phyloP scores from a whole-genome alignment of 2,797 vertebrate genomes.

The Gallinago solitaria region DNA sequence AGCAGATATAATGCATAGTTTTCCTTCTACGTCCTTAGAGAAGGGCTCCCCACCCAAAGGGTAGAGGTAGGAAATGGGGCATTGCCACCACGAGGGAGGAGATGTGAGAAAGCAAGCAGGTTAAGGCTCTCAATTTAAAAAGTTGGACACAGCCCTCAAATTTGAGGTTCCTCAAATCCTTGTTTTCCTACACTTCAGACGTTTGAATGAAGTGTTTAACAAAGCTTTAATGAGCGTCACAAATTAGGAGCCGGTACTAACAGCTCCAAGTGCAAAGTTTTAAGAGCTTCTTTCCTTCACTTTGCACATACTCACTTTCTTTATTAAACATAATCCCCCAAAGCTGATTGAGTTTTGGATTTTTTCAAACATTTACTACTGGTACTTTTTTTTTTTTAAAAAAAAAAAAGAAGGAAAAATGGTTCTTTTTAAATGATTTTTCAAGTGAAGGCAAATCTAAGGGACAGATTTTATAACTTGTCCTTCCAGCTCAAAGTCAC shows the following conservation, averaged over 20 bases:
- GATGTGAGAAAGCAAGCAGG: background rate
- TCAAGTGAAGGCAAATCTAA: background rate
- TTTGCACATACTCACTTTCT: background rate
- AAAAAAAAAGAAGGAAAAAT: background rate
- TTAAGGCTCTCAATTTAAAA: accelerated
- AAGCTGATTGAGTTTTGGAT: background rate
- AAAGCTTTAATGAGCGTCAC: background rate
- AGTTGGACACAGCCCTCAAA: background rate
- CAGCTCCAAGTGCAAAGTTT: background rate
- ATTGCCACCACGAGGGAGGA: background rate
- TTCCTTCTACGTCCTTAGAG: background rate
- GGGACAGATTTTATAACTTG: background rate
- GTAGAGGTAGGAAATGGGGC: background rate
- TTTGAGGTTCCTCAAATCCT: background rate
- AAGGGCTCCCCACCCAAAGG: background rate
- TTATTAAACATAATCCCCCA: background rate
- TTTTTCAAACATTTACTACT: background rate
- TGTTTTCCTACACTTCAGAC: background rate
- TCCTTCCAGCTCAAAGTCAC: background rate
- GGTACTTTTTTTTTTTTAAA: background rate
- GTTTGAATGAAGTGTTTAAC: background rate
- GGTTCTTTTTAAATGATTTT: conserved; percentile 15
- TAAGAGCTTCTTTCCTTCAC: background rate
- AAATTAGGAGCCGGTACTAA: background rate
- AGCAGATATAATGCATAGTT: background rate